These are phyloP conservation scores for Scaptodrosophila latifasciaeformis DNA, from an alignment of 2,888 invertebrate genomes.

Conservation along the genomic window DNA sequence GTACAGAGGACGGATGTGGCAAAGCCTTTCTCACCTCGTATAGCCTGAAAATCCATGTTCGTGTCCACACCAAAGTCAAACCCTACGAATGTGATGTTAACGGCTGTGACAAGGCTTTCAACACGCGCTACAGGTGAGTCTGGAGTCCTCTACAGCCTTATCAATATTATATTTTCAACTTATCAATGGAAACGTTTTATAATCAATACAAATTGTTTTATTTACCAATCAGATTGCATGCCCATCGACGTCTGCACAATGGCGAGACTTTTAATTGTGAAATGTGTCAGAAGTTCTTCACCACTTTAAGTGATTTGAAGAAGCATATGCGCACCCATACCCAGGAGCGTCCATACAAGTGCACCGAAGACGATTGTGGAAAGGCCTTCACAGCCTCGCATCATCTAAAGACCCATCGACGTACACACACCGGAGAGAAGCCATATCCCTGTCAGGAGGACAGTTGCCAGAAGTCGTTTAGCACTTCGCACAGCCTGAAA, in stretches of 20 bases:
- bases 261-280: conserved; percentile 96
- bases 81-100: conserved; percentile 90
- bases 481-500: conserved; percentile 88
- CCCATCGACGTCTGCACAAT: conserved; percentile 93
- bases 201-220: conserved; percentile 1
- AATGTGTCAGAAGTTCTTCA: conserved; percentile 92
- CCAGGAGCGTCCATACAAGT: conserved; percentile 92
- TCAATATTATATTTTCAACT: conserved; percentile 4
- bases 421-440: conserved; percentile 83
- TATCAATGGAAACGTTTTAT: neutral
- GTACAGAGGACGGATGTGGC: conserved; percentile 89
- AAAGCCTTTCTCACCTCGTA: conserved; percentile 96
- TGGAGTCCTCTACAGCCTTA: no score
- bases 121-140: conserved; percentile 90
- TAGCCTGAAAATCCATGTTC: conserved; percentile 93
- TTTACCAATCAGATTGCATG: conserved; percentile 79
- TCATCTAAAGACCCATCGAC: conserved; percentile 92
- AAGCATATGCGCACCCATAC: conserved; percentile 96
- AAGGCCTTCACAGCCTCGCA: conserved; percentile 96
- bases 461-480: conserved; percentile 86
- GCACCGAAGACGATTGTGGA: conserved; percentile 87
- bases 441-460: conserved; percentile 84
- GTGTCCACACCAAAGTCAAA: conserved; percentile 94
- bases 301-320: conserved; percentile 94
- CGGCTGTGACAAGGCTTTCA: conserved; percentile 94